Percentiles rank a stretch among this genome's conserved stretches.
phyloP scores from a whole-genome alignment of 2,888 invertebrate species.

The Poecilus cupreus region DNA sequence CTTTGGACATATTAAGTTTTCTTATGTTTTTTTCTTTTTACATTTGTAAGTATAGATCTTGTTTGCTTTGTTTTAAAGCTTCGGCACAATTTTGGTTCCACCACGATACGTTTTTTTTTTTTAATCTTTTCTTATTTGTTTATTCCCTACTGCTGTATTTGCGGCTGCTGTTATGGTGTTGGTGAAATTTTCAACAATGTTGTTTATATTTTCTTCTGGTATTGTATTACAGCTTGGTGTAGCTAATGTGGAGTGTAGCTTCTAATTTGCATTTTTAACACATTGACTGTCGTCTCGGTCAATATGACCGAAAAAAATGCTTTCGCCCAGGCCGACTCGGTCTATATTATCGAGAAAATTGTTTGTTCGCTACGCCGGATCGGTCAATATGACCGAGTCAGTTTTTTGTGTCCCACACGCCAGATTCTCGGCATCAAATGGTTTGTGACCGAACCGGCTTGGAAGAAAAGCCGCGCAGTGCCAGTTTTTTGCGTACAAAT shows the following conservation, averaged over 20 bases:
- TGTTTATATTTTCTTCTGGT: background rate
- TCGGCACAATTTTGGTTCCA: too few relatives aligned
- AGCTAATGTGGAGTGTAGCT: background rate
- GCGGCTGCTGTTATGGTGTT: background rate
- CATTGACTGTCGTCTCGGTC: background rate
- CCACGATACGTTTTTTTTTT: background rate
- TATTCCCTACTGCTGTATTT: background rate
- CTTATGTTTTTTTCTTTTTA: too few relatives aligned
- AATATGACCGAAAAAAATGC: background rate
- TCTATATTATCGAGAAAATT: too few relatives aligned
- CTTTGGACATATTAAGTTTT: too few relatives aligned
- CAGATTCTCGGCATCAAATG: conserved; percentile 36
- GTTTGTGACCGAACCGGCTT: conserved; percentile 43
- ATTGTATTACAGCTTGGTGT: background rate
- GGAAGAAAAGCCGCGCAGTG: conserved; percentile 40
- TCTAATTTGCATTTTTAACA: background rate
- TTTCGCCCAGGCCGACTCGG: background rate
- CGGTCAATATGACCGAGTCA: too few relatives aligned
- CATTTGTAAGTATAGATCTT: background rate
- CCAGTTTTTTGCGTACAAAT: conserved; percentile 50
- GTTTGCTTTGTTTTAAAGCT: background rate
- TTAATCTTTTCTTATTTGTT: too few relatives aligned
- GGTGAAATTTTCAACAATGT: background rate
- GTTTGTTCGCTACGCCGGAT: too few relatives aligned
- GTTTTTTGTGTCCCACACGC: conserved; percentile 28